Evolutionary conservation across 2,888 invertebrate genomes (phyloP).

Genomic region (Dorcus parallelipipedus): DNA sequence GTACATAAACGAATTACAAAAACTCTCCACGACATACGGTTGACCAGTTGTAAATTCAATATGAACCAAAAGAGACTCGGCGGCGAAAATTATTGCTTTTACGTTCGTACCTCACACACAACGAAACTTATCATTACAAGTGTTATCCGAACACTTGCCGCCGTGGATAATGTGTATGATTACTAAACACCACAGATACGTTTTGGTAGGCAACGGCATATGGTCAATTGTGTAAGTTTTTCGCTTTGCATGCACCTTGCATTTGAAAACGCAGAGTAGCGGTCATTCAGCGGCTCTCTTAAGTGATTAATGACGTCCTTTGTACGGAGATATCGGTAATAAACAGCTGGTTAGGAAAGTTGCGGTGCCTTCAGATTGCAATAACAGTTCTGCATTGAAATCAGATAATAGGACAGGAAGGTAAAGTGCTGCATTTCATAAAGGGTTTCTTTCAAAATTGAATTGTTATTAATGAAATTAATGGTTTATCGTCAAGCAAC

Average conservation of each 20-base stretch:
- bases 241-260: constrained; percentile 9
- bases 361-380: neutral
- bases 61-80: too few relatives aligned
- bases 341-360: constrained; percentile 8
- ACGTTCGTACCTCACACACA: neutral
- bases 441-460: too few relatives aligned
- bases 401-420: too few relatives aligned
- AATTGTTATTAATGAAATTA: too few relatives aligned
- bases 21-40: too few relatives aligned
- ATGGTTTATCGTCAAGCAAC: too few relatives aligned
- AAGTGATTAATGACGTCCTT: constrained; percentile 10
- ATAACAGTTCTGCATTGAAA: too few relatives aligned
- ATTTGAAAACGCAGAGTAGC: constrained; percentile 8
- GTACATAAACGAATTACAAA: too few relatives aligned
- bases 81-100: too few relatives aligned
- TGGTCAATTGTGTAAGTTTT: constrained; percentile 19
- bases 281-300: constrained; percentile 10
- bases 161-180: constrained; percentile 14
- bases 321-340: constrained; percentile 3
- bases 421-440: too few relatives aligned
- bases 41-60: too few relatives aligned
- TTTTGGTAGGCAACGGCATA: constrained; percentile 19
- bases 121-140: constrained; percentile 17
- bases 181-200: constrained; percentile 12
- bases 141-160: constrained; percentile 13